Evolutionary conservation across 2,113 vertebrate genomes (phyloP).

Genomic region (Rhodinocichla rosea): DNA sequence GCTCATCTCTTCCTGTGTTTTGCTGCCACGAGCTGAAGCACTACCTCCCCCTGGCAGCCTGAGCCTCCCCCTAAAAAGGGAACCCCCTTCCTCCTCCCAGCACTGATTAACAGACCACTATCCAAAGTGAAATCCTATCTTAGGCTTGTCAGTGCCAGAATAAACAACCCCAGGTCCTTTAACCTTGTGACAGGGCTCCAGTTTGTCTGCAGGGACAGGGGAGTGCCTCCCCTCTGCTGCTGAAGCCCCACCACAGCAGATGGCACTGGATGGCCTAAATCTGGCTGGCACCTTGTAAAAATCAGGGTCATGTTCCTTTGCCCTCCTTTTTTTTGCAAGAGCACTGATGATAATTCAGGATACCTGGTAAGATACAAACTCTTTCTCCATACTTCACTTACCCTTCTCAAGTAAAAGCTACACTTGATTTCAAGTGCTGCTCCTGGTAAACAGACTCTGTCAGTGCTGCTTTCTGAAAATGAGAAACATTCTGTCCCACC

Average conservation of each 20-base stretch:
- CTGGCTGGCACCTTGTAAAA: rapidly evolving
- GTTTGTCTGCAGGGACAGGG: not conserved
- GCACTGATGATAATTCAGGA: not conserved
- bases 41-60: not conserved
- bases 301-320: not conserved
- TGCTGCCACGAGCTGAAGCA: not conserved
- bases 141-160: not conserved
- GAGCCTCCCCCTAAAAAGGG: not conserved
- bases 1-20: not conserved
- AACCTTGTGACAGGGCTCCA: rapidly evolving
- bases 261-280: rapidly evolving
- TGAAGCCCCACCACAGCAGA: not conserved
- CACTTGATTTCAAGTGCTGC: not conserved
- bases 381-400: not conserved
- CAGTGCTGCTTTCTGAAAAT: not conserved
- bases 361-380: not conserved
- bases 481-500: not conserved
- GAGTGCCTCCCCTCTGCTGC: rapidly evolving
- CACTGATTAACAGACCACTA: not conserved
- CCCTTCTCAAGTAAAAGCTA: not conserved
- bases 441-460: not conserved
- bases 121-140: not conserved
- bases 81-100: not conserved
- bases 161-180: not conserved
- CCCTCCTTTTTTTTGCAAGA: not conserved